Evolutionary conservation across 2,113 vertebrate species (phyloP), one percentile per base, ranked within the genome.

Genomic region (Ailurus styani): DNA sequence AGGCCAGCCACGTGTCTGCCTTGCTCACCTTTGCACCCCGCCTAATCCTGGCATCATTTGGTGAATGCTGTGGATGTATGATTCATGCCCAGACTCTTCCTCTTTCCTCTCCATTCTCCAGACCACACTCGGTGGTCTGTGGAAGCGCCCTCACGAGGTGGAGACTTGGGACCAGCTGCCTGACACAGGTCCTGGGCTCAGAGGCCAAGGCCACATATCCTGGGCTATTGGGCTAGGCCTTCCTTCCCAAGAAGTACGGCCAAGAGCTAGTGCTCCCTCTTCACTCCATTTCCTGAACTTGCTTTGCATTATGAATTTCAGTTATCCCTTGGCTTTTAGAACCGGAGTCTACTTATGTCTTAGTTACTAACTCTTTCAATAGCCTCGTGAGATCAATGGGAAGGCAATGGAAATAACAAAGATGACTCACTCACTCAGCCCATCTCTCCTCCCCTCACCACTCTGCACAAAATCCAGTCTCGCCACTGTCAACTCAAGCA

Each of bases 301-400:
- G 47, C 21, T 96, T 96, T 84, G 14, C 79, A 81, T 29, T 90
- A 64, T 77, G 45, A 88, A 73, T 96, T 92, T 91, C 50, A 90
- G 50, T 86, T 97, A 60, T 87, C 73, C 72, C 23, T 95, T 96
- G 87, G 81, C 50, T 95, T 94, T 96, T 87, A 96, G 60, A 75
- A 91, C 54, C 57, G 54, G 34, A 93, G 42, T 73, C 60, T 29
- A 95, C 75, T 88, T 94, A 70, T 75, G 70, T 89, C 87, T 97
- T 96, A 96, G 79, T 90, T 90, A 96, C 73, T 66, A 62, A 87
- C 60, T 95, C 87, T 96, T 97, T 96, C 92, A 97, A 95, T 95
- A 97, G 84, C 68, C 40, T 91, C 55, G 12, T 57, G 29, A 97
- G 62, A 96, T 90, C 2, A 2, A 94, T 75, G 66, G 54, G 78